phyloP scores from a whole-genome alignment of 2,797 vertebrate species.

The Podarcis lilfordi region DNA sequence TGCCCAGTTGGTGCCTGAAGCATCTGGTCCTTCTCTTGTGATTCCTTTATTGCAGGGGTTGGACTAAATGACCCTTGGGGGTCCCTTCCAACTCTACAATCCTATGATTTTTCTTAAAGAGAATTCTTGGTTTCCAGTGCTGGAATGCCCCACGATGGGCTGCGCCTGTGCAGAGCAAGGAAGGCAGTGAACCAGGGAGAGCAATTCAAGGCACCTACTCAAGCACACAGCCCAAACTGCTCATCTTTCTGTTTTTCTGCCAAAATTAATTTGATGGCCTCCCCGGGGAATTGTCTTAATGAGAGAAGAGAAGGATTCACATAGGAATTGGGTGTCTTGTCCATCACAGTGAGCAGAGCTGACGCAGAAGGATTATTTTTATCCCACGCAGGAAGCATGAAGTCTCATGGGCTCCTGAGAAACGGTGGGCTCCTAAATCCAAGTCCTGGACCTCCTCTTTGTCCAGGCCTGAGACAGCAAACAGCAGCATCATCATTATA shows the following conservation, averaged over 20 bases:
- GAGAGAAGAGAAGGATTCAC: slow-evolving; percentile 24
- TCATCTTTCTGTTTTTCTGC: background rate
- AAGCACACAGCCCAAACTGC: slow-evolving; percentile 11
- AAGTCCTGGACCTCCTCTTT: background rate
- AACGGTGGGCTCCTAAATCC: background rate
- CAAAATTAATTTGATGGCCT: slow-evolving; percentile 53
- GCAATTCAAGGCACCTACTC: slow-evolving; percentile 9
- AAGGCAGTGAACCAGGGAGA: background rate
- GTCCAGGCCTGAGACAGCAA: accelerated
- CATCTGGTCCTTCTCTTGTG: background rate
- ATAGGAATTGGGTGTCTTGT: slow-evolving; percentile 26
- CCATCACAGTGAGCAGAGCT: slow-evolving; percentile 49
- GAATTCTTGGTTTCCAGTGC: background rate
- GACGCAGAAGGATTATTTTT: slow-evolving; percentile 69
- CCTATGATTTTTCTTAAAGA: no score
- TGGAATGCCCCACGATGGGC: background rate
- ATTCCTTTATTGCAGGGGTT: no score
- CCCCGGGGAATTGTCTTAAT: slow-evolving; percentile 64
- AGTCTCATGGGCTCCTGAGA: background rate
- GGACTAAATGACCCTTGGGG: no score
- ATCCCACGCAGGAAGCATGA: slow-evolving; percentile 20
- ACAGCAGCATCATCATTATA: background rate
- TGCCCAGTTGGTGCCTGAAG: background rate
- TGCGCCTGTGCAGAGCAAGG: no score
- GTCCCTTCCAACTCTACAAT: no score